These are phyloP conservation scores for Ctenomys sociabilis DNA, from an alignment of 2,113 vertebrate genomes.

Conservation along the genomic window DNA sequence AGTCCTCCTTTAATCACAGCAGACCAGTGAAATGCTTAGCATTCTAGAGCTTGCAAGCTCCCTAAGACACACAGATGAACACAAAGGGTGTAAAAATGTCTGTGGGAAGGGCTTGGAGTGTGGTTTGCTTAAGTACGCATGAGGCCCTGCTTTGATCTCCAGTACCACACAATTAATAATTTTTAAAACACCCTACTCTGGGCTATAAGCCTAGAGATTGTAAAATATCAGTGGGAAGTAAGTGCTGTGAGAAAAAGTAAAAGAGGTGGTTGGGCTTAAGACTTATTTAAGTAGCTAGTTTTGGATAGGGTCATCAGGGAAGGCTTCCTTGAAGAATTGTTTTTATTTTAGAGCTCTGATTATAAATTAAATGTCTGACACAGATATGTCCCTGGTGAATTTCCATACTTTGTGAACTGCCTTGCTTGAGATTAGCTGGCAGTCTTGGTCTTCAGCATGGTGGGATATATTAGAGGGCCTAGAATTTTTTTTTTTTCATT, in stretches of 20 bases:
- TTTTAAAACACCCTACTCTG: not conserved
- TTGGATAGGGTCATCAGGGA: not conserved
- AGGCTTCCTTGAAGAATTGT: not conserved
- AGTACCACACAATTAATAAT: not conserved
- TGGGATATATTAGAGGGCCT: not conserved
- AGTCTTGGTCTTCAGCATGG: not conserved
- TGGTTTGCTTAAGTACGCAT: not conserved
- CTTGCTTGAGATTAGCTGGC: not conserved
- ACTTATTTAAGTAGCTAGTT: not conserved
- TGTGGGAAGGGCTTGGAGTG: not conserved
- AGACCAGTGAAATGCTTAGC: not conserved
- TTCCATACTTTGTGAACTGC: not conserved
- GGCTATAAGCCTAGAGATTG: not conserved
- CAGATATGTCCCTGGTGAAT: not conserved
- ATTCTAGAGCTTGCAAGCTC: not conserved
- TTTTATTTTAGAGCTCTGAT: not conserved
- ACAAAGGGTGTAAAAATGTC: not conserved
- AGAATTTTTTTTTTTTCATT: not conserved
- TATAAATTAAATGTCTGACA: slow-evolving; percentile 6
- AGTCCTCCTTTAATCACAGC: not conserved
- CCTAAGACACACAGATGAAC: not conserved
- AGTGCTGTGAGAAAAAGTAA: not conserved
- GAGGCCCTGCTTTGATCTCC: not conserved
- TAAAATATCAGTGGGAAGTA: not conserved
- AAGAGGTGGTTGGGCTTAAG: not conserved